These are phyloP conservation scores for Xenotilapia longispinis DNA, from an alignment of 2,113 vertebrate species.

Conservation along the genomic window DNA sequence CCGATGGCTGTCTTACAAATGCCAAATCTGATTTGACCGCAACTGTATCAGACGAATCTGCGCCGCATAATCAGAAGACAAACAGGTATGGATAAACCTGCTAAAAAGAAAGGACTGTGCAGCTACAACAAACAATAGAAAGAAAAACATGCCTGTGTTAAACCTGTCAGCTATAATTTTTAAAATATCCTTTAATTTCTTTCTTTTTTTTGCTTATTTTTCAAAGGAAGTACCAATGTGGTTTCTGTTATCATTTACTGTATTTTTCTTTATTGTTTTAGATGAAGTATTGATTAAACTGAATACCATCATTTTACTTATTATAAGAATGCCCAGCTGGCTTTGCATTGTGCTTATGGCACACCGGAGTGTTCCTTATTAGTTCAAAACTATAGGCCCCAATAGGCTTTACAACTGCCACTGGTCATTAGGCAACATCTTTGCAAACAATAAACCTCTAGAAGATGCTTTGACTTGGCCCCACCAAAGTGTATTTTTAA, in stretches of 20 bases:
- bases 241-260: not conserved
- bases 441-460: not conserved
- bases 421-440: not conserved
- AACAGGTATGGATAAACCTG: not conserved
- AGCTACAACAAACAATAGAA: not conserved
- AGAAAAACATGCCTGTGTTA: not conserved
- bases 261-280: not conserved
- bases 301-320: not conserved
- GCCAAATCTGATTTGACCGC: not conserved
- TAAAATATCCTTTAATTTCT: not conserved
- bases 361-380: not conserved
- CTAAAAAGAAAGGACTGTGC: not conserved
- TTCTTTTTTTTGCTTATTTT: not conserved
- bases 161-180: not conserved
- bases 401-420: not conserved
- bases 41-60: not conserved
- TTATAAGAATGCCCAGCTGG: not conserved
- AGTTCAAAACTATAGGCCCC: not conserved
- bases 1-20: not conserved
- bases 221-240: not conserved
- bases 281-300: not conserved
- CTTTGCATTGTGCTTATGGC: not conserved
- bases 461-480: not conserved
- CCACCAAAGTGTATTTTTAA: constrained; percentile 4
- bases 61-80: not conserved